Percentiles rank a stretch among this genome's conserved stretches.
Conservation (phyloP, 1,140 invertebrate species). For the Drosophila pseudoananassae region DNA sequence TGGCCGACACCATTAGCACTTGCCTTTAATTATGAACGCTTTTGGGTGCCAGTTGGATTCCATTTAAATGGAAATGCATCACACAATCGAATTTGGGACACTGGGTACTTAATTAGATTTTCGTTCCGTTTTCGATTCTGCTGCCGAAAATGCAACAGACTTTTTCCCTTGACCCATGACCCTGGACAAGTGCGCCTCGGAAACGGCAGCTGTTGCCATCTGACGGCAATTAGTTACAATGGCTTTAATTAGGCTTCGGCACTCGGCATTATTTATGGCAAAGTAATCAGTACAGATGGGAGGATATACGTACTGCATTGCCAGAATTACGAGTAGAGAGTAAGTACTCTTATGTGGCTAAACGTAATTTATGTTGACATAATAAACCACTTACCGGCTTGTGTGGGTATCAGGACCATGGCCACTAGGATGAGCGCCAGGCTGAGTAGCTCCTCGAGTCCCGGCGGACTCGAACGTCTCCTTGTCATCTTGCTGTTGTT, state of each 20-base stretch:
- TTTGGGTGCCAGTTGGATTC: conserved; percentile 31
- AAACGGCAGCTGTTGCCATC: conserved; percentile 59
- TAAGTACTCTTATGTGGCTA: conserved; percentile 35
- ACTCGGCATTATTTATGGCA: conserved; percentile 37
- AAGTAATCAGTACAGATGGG: conserved; percentile 43
- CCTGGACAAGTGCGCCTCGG: conserved; percentile 53
- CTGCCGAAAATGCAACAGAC: conserved; percentile 47
- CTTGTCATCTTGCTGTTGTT: conserved; percentile 80
- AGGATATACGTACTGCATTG: conserved; percentile 18
- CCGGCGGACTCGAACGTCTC: conserved; percentile 83
- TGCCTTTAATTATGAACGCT: conserved; percentile 48
- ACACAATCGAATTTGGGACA: conserved; percentile 69
- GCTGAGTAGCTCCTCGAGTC: conserved; percentile 79
- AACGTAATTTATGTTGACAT: conserved; percentile 79
- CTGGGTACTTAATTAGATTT: conserved; percentile 56
- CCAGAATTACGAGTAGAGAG: not conserved
- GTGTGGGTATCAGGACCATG: conserved; percentile 71
- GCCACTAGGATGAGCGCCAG: conserved; percentile 62
- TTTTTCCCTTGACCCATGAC: conserved; percentile 61
- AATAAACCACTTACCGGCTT: conserved; percentile 83
- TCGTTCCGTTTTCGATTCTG: not conserved
- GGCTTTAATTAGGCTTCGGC: conserved; percentile 58
- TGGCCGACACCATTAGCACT: conserved; percentile 60
- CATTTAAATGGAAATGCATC: conserved; percentile 63
- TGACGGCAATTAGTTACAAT: conserved; percentile 78